phyloP scores from a whole-genome alignment of 1,140 invertebrate genomes.

The Pseudomyrmex dendroicus region DNA sequence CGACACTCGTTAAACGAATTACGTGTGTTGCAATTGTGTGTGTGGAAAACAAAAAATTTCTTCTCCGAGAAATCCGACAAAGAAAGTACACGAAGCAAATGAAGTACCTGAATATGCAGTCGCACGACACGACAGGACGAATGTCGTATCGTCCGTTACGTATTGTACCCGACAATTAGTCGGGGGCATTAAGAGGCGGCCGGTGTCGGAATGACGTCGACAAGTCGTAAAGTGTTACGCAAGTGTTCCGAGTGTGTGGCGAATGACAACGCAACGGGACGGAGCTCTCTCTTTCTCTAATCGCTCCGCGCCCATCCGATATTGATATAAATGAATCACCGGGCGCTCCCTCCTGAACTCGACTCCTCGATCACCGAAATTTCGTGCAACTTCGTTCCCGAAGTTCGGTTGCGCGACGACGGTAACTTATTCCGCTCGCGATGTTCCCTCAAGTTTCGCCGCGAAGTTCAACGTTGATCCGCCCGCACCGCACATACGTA shows the following conservation, averaged over 20 bases:
- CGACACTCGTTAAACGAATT: not conserved
- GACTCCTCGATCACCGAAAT: slow-evolving; percentile 67
- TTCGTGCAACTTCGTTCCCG: slow-evolving; percentile 55
- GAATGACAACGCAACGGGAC: not conserved
- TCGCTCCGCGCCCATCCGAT: slow-evolving; percentile 61
- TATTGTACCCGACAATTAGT: slow-evolving; percentile 18
- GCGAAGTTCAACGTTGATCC: slow-evolving; percentile 38
- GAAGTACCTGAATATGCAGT: not conserved
- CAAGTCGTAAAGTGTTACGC: slow-evolving; percentile 35
- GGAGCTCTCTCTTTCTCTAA: slow-evolving; percentile 50
- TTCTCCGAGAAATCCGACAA: not conserved
- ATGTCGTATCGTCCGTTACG: slow-evolving; percentile 1
- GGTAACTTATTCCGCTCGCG: slow-evolving; percentile 64
- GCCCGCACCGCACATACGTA: not conserved
- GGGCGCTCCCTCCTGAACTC: slow-evolving; percentile 52
- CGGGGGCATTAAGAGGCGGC: slow-evolving; percentile 20
- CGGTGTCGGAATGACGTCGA: slow-evolving; percentile 32
- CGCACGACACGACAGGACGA: not conserved
- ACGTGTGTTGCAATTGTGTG: too few relatives aligned
- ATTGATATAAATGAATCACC: slow-evolving; percentile 74
- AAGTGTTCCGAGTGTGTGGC: slow-evolving; percentile 18
- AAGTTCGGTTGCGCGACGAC: slow-evolving; percentile 56
- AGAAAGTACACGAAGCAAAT: not conserved
- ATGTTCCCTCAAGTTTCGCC: slow-evolving; percentile 45
- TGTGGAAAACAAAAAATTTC: not conserved